Conservation (phyloP, 2,113 vertebrate genomes). For the Leucosticte australis region DNA sequence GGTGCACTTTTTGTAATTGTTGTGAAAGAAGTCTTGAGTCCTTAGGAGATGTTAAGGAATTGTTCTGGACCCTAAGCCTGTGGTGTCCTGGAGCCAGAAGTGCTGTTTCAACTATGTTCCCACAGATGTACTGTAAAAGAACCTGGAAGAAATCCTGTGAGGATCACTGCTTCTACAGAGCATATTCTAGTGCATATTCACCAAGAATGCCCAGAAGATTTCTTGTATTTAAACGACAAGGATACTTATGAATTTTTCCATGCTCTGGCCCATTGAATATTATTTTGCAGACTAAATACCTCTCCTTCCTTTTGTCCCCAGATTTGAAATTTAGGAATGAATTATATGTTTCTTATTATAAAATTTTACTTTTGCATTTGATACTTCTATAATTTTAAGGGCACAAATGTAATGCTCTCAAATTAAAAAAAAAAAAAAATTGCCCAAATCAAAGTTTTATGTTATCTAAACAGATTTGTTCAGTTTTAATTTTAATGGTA, state of each 20-base stretch:
- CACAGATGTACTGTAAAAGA: not conserved
- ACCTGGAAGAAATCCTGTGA: not conserved
- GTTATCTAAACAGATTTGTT: not conserved
- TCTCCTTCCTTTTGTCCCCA: not conserved
- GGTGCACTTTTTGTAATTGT: not conserved
- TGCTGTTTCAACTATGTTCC: not conserved
- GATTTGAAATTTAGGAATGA: not conserved
- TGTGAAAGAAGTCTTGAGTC: not conserved
- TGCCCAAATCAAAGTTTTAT: not conserved
- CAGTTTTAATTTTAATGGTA: not conserved
- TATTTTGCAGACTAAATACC: not conserved
- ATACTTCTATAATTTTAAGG: not conserved
- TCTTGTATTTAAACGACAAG: not conserved
- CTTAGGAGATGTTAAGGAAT: not conserved
- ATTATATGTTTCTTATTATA: not conserved
- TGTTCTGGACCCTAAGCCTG: not conserved
- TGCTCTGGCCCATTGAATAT: not conserved
- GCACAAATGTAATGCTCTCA: not conserved
- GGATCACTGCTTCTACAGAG: not conserved
- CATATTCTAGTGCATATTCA: not conserved
- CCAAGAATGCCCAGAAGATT: not conserved
- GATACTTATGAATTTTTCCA: accelerated
- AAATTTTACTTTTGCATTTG: not conserved
- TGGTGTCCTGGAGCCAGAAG: not conserved
- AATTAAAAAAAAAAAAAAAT: not conserved